Conservation (phyloP, 2,888 invertebrate genomes). For the Harpalus rubripes region DNA sequence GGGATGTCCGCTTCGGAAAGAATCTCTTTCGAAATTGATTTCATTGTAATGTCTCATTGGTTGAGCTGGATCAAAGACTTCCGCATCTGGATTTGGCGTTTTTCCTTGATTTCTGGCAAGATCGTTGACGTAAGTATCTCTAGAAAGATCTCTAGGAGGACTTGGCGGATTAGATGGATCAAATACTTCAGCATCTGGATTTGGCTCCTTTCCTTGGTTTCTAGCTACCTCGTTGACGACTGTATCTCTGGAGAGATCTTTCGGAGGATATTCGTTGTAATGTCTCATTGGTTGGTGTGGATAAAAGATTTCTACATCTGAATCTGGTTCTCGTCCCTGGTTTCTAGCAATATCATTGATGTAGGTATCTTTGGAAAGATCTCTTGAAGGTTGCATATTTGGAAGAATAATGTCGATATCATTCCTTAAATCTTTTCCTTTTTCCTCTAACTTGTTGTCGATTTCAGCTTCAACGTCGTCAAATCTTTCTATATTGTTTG, state of each 20-base stretch:
- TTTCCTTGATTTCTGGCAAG: conserved; percentile 70
- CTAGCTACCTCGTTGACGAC: conserved; percentile 73
- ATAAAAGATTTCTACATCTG: conserved; percentile 45
- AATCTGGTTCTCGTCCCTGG: neutral
- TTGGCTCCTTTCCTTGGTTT: conserved; percentile 51
- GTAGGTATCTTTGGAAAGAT: conserved; percentile 71
- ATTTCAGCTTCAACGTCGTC: conserved; percentile 73
- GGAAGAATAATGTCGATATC: conserved; percentile 13
- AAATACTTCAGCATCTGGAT: conserved; percentile 55
- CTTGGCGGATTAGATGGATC: conserved; percentile 47
- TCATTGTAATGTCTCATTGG: neutral
- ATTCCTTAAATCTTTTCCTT: conserved; percentile 24
- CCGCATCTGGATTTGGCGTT: conserved; percentile 53
- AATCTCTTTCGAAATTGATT: too few species aligned
- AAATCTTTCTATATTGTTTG: conserved; percentile 21
- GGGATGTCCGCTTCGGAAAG: neutral
- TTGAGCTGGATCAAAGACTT: conserved; percentile 57
- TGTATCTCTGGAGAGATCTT: conserved; percentile 73
- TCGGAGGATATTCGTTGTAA: neutral
- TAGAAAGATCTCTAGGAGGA: conserved; percentile 70
- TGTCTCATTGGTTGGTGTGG: conserved; percentile 50
- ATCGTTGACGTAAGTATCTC: conserved; percentile 73
- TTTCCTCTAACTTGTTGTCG: conserved; percentile 72
- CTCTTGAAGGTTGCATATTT: conserved; percentile 67
- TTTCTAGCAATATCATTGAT: conserved; percentile 68